These are phyloP conservation scores for Onychostruthus taczanowskii DNA, from an alignment of 2,113 vertebrate genomes.

Conservation along the genomic window DNA sequence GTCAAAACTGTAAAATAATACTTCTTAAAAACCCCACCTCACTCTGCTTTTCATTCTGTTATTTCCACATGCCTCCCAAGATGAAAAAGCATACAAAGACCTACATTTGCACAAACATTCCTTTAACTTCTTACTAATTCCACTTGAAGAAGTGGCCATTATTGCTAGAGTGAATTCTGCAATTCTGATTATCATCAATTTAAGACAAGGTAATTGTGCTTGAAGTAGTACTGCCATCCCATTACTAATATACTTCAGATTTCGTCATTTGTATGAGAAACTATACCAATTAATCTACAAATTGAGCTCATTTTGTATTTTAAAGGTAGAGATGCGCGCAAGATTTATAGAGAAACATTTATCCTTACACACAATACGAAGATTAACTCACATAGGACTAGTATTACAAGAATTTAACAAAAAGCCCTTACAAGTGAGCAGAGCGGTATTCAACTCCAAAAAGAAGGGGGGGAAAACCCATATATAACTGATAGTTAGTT, in stretches of 20 bases:
- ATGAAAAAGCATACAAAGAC: background rate
- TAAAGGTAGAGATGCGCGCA: background rate
- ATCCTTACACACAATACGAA: background rate
- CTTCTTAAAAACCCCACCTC: background rate
- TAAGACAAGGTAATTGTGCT: slow-evolving; percentile 46
- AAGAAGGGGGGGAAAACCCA: background rate
- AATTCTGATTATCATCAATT: slow-evolving; percentile 50
- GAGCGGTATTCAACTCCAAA: background rate
- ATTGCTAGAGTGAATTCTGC: background rate
- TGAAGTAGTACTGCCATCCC: slow-evolving; percentile 50
- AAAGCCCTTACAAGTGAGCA: background rate
- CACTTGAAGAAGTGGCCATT: background rate
- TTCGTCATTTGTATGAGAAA: slow-evolving; percentile 47
- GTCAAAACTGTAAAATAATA: background rate
- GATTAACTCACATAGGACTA: background rate
- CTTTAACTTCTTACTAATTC: slow-evolving; percentile 41
- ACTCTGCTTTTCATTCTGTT: background rate
- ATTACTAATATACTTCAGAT: slow-evolving; percentile 11
- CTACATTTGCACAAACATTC: background rate
- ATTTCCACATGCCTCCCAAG: background rate
- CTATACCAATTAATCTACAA: background rate
- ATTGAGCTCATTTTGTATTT: background rate
- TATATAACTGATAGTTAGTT: background rate
- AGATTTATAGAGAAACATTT: background rate
- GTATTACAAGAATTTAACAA: background rate